A percentile compares a stretch with the other conserved stretches of the same genome.
These are phyloP conservation scores for Pterocles orientalis DNA, from an alignment of 2,113 vertebrate genomes.

Conservation along the genomic window DNA sequence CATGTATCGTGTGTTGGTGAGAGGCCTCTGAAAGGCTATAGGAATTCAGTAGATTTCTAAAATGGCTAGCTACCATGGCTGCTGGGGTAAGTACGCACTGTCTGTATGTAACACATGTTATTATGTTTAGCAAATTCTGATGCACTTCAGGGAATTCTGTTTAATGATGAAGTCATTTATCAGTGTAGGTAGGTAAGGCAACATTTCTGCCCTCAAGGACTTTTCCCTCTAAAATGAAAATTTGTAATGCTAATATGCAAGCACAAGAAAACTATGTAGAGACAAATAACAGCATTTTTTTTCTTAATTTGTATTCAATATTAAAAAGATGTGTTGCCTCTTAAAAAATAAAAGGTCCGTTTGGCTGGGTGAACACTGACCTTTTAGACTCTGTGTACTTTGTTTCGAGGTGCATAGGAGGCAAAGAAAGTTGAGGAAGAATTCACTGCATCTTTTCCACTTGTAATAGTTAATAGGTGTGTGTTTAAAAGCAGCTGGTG, in stretches of 20 bases:
- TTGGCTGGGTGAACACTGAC: not conserved
- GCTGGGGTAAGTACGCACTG: not conserved
- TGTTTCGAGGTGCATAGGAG: not conserved
- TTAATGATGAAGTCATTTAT: not conserved
- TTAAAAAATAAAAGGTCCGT: not conserved
- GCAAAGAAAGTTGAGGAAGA: not conserved
- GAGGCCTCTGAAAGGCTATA: not conserved
- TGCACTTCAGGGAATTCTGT: not conserved
- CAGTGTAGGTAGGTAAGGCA: not conserved
- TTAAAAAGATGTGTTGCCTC: not conserved
- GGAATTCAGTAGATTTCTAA: not conserved
- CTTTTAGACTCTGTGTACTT: not conserved
- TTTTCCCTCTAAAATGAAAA: not conserved
- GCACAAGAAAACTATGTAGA: not conserved
- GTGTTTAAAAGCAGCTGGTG: not conserved
- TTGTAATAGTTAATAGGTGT: not conserved
- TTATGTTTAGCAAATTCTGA: not conserved
- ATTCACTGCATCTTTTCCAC: rapidly evolving
- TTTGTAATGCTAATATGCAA: not conserved
- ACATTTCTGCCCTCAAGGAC: not conserved
- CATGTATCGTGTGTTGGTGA: not conserved
- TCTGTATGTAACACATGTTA: not conserved
- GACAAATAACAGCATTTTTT: not conserved
- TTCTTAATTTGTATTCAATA: not conserved
- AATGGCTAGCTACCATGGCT: not conserved